Evolutionary conservation across 2,888 invertebrate genomes (phyloP).

Genomic region (Amiota mariae): DNA sequence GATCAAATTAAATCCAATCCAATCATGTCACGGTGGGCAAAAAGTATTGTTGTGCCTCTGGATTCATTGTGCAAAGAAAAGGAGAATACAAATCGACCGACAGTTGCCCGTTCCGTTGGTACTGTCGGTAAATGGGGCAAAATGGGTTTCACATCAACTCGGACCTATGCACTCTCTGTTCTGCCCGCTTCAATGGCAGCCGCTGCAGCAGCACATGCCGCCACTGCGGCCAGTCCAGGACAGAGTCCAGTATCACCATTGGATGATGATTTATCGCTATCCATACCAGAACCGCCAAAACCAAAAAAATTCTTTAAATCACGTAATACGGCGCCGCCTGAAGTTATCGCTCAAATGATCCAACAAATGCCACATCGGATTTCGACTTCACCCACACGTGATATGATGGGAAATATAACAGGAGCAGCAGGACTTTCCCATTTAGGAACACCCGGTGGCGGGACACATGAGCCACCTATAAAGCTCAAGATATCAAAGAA

Average conservation of each 20-base stretch:
- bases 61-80: slow-evolving; percentile 79
- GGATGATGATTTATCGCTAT: slow-evolving; percentile 65
- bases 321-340: slow-evolving; percentile 79
- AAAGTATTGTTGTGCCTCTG: slow-evolving; percentile 79
- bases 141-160: slow-evolving; percentile 92
- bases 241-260: slow-evolving; percentile 60
- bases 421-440: slow-evolving; percentile 13
- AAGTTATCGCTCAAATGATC: slow-evolving; percentile 72
- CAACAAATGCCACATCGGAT: slow-evolving; percentile 69
- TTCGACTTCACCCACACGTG: slow-evolving; percentile 69
- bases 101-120: slow-evolving; percentile 91
- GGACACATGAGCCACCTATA: slow-evolving; percentile 62
- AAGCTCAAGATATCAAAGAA: slow-evolving; percentile 71
- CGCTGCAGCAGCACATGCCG: slow-evolving; percentile 51
- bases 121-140: slow-evolving; percentile 96
- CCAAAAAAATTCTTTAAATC: slow-evolving; percentile 94
- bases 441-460: slow-evolving; percentile 41
- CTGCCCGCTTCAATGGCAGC: slow-evolving; percentile 62
- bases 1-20: slow-evolving; percentile 26
- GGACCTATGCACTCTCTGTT: slow-evolving; percentile 75
- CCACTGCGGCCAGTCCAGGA: slow-evolving; percentile 52
- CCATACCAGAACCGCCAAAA: slow-evolving; percentile 76
- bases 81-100: slow-evolving; percentile 89
- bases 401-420: slow-evolving; percentile 43
- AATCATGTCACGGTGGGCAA: slow-evolving; percentile 79